phyloP scores from a whole-genome alignment of 2,797 vertebrate species.

The Taenioides sp. region DNA sequence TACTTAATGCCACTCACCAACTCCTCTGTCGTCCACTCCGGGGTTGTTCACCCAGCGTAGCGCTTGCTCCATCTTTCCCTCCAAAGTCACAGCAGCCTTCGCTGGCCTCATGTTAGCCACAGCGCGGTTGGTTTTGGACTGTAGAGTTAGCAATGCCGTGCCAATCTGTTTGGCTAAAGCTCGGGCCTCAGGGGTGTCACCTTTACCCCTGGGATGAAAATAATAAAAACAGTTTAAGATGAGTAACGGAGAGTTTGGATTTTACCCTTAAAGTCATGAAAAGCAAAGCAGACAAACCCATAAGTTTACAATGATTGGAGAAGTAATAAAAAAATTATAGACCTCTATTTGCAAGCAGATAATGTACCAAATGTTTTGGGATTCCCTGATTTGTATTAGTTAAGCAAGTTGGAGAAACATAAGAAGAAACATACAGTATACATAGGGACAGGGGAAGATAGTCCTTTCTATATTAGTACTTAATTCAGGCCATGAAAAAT shows the following conservation, averaged over 20 bases:
- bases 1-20: conserved; percentile 79
- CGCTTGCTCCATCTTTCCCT: conserved; percentile 98
- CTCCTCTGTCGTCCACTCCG: conserved; percentile 90
- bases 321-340: neutral
- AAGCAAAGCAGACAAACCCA: neutral
- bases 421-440: neutral
- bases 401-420: neutral
- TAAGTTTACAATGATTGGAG: neutral
- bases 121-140: conserved; percentile 94
- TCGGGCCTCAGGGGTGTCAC: conserved; percentile 94
- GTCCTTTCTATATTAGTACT: neutral
- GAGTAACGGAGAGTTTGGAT: neutral
- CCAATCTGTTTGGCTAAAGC: conserved; percentile 93
- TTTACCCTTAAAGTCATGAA: conserved; percentile 9
- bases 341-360: neutral
- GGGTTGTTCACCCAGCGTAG: conserved; percentile 96
- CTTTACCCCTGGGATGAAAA: conserved; percentile 85
- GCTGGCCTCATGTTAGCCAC: conserved; percentile 94
- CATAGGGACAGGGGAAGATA: neutral
- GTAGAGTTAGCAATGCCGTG: conserved; percentile 89
- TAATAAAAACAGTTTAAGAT: conserved; percentile 9
- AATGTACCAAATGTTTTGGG: neutral
- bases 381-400: neutral
- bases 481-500: neutral
- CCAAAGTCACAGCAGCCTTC: conserved; percentile 93